phyloP scores from a whole-genome alignment of 2,888 invertebrate genomes.

The Nomada fabriciana region DNA sequence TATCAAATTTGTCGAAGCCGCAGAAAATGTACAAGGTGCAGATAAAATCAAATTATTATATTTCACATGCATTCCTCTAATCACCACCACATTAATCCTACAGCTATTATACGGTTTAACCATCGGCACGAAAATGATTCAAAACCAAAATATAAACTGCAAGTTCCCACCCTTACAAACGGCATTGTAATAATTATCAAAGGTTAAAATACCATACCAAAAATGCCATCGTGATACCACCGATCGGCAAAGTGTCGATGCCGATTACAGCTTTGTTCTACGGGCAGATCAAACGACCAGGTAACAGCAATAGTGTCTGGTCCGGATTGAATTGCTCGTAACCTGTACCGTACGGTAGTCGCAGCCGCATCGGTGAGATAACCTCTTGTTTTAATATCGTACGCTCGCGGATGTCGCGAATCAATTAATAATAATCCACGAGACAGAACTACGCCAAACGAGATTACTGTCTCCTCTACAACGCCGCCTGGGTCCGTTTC shows the following conservation, averaged over 20 bases:
- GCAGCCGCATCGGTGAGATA: slow-evolving; percentile 40
- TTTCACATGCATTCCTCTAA: too few species aligned
- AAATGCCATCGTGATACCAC: slow-evolving; percentile 36
- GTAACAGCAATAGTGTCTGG: neutral
- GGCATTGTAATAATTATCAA: slow-evolving; percentile 58
- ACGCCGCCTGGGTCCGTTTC: neutral
- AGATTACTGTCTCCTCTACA: slow-evolving; percentile 8
- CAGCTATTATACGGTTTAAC: neutral
- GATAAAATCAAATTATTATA: too few species aligned
- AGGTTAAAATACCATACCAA: too few species aligned
- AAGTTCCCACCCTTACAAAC: slow-evolving; percentile 17
- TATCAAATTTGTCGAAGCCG: too few species aligned
- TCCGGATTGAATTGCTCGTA: slow-evolving; percentile 46
- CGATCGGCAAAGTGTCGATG: slow-evolving; percentile 59
- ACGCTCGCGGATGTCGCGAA: slow-evolving; percentile 22
- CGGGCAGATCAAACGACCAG: slow-evolving; percentile 50
- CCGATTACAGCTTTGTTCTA: slow-evolving; percentile 41
- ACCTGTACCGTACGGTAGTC: slow-evolving; percentile 36
- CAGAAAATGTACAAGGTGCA: too few species aligned
- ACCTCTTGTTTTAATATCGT: slow-evolving; percentile 51
- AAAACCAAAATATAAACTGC: neutral
- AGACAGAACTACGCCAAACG: neutral
- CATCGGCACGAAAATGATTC: neutral
- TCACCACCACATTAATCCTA: too few species aligned
- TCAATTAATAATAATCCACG: slow-evolving; percentile 50